Evolutionary conservation across 2,888 invertebrate species (phyloP), one percentile per base, ranked within the genome.

Genomic region (Poecilus cupreus): DNA sequence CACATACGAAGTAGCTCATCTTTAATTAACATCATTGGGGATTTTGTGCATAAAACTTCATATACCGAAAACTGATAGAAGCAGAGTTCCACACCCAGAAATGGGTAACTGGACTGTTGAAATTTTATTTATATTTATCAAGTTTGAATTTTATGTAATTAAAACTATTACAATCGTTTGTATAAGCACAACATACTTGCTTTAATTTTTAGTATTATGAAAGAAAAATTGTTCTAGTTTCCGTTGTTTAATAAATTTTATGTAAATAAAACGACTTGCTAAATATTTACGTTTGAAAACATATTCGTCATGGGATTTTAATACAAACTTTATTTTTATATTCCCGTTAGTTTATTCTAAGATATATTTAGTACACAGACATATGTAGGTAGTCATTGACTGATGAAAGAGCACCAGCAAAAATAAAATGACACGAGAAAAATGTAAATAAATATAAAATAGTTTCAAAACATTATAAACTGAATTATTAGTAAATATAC

Each of bases 271-370:
- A 18, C 8, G 5, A 32, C 6, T 32, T 32, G 8, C 32, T 32
- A 32, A 68, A 18, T 37, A 13, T 64, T 37, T 37, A 16, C 11
- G 37, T 37, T 68, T 10, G 64, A 32, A 26, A 68, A 68, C 8
- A 37, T 68, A 68, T 68, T 68, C 64, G 64, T 68, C 37, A 18
- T 37, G 4, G 10, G 3, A 32, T 32, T 37, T 64, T 64, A 37
- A 68, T 68, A 68, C 32, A 64, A 37, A 37, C 2, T 68, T 68
- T 68, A 68, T 68, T 39, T 68, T 68, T 68, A 68, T 68, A 37
- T 68, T 37, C 18, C 64, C 32, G 4, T 37, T 22, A 5, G 64
- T 68, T 37, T 68, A 68, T 37, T n/a, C 8, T 37, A 37, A 68
- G 64, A 37, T 68, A 68, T 68, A 37, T 68, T 68, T 68, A 68